Percentiles rank a stretch among this genome's conserved stretches.
phyloP scores from a whole-genome alignment of 2,113 vertebrate genomes.

The Antigone vipio region DNA sequence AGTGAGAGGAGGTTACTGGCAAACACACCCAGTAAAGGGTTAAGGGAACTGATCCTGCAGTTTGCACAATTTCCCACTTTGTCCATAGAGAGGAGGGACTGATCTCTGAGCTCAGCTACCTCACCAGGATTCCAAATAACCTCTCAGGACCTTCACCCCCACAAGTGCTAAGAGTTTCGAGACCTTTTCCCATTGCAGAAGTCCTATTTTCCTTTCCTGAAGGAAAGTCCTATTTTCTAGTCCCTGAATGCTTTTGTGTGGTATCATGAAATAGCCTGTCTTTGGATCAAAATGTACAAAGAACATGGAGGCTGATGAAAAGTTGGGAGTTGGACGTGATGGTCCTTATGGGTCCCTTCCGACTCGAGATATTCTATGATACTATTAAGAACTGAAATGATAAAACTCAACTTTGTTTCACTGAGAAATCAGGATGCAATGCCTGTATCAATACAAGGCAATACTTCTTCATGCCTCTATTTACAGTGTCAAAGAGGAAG shows the following conservation, averaged over 20 bases:
- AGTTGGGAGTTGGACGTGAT: too few species aligned
- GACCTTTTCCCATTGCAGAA: not conserved
- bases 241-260: not conserved
- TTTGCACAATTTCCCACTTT: not conserved
- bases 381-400: not conserved
- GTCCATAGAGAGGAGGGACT: not conserved
- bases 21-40: not conserved
- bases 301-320: not conserved
- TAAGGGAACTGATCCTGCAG: not conserved
- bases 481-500: constrained; percentile 22
- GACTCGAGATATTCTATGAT: too few species aligned
- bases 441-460: not conserved
- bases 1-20: not conserved
- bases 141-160: not conserved
- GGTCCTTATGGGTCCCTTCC: too few species aligned
- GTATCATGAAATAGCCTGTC: not conserved
- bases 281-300: not conserved
- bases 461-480: constrained; percentile 1
- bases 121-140: not conserved
- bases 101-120: not conserved
- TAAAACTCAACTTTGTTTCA: not conserved
- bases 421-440: constrained; percentile 13
- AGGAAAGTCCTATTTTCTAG: not conserved
- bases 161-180: not conserved
- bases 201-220: not conserved